These are phyloP conservation scores for Archaeoteleia sp. DNA, from an alignment of 2,888 invertebrate genomes.

Conservation along the genomic window DNA sequence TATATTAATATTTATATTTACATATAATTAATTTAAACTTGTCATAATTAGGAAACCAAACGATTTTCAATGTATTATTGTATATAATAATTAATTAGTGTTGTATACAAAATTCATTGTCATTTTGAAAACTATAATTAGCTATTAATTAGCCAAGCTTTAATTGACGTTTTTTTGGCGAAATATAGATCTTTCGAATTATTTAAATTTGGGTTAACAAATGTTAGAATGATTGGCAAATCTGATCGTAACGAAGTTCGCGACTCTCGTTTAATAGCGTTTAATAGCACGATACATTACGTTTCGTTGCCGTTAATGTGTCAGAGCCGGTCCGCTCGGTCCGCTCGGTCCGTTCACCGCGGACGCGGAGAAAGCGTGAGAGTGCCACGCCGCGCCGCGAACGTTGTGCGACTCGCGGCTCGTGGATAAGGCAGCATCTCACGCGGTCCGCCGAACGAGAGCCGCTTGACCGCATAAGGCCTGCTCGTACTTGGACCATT, in stretches of 20 bases:
- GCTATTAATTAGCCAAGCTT: no score
- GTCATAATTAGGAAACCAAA: no score
- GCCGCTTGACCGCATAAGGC: conserved; percentile 5
- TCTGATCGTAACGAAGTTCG: conserved; percentile 42
- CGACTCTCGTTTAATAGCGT: conserved; percentile 48
- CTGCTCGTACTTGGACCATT: conserved; percentile 13
- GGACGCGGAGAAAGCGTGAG: conserved; percentile 54
- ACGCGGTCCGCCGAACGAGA: conserved; percentile 2
- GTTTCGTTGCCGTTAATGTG: conserved; percentile 27
- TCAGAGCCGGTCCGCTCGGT: conserved; percentile 12
- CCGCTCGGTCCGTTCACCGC: conserved; percentile 26
- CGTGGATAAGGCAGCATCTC: conserved; percentile 26
- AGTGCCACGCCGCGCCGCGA: conserved; percentile 25
- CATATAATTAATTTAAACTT: no score
- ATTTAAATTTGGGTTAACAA: no score
- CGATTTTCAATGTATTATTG: no score
- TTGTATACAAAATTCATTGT: no score
- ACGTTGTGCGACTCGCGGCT: conserved; percentile 18
- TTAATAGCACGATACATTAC: conserved; percentile 42
- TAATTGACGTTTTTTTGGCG: background rate
- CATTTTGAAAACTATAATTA: no score
- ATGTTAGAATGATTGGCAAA: background rate
- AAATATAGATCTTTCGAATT: background rate
- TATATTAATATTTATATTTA: no score
- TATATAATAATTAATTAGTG: no score